Conservation (phyloP, 2,797 vertebrate genomes). For the Falco concolor region DNA sequence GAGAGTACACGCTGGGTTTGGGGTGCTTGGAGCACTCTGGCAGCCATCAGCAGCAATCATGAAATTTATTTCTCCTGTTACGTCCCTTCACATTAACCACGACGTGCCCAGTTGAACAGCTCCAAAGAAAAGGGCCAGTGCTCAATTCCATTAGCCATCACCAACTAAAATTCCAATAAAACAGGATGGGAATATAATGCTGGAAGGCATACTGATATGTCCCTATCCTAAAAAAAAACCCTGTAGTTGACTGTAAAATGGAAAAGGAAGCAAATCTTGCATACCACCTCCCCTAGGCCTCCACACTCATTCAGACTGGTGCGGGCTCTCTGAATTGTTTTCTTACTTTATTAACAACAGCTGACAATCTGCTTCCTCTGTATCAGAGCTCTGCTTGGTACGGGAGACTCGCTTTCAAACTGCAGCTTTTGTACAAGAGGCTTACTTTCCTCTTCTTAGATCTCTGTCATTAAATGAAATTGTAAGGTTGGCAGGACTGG, state of each 20-base stretch:
- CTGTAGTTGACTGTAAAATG: neutral
- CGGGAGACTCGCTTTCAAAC: neutral
- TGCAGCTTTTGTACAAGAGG: neutral
- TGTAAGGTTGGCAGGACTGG: neutral
- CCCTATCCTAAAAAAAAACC: neutral
- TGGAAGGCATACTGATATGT: neutral
- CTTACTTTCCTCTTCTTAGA: neutral
- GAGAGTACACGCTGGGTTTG: neutral
- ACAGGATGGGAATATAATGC: neutral
- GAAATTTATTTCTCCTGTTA: conserved; percentile 1
- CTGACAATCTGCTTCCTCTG: neutral
- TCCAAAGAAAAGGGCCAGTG: neutral
- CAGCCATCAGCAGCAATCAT: conserved; percentile 1
- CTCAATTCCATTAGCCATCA: conserved; percentile 8
- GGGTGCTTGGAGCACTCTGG: conserved; percentile 20
- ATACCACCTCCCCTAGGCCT: neutral
- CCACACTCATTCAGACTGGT: neutral
- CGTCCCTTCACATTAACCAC: conserved; percentile 10
- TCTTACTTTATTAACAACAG: neutral
- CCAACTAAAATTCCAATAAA: neutral
- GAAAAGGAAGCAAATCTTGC: neutral
- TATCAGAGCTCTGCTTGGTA: neutral
- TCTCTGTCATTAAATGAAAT: conserved; percentile 12
- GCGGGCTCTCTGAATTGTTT: neutral
- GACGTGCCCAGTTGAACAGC: neutral